phyloP scores from a whole-genome alignment of 2,797 vertebrate genomes.

The Sebastes wilsoni region DNA sequence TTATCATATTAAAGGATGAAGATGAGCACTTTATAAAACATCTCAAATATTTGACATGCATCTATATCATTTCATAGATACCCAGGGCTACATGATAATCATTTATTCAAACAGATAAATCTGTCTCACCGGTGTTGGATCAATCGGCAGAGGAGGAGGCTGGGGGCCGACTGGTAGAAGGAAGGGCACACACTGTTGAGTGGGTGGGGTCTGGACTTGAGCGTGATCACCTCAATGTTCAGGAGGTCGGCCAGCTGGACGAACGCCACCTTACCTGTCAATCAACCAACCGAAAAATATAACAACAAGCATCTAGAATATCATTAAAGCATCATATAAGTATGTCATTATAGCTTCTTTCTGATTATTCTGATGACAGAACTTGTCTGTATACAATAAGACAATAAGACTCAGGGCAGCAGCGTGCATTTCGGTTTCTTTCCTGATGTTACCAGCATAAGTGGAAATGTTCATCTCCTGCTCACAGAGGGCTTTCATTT shows the following conservation, averaged over 20 bases:
- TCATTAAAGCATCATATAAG: not conserved
- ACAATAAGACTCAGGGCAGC: not conserved
- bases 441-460: too few relatives aligned
- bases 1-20: too few relatives aligned
- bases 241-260: conserved; percentile 91
- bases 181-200: conserved; percentile 77
- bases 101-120: not conserved
- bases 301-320: not conserved
- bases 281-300: not conserved
- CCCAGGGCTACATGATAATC: not conserved
- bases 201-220: conserved; percentile 87
- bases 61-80: not conserved
- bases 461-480: too few relatives aligned
- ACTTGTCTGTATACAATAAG: not conserved
- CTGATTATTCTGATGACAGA: not conserved
- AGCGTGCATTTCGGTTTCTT: too few relatives aligned
- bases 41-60: not conserved
- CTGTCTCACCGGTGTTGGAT: conserved; percentile 87
- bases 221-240: conserved; percentile 90
- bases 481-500: too few relatives aligned
- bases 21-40: too few relatives aligned
- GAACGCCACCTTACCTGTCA: conserved; percentile 88
- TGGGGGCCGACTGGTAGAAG: conserved; percentile 83
- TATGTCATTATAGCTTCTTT: not conserved
- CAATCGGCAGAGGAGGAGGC: conserved; percentile 79